Base-by-base conservation (phyloP, 2,888 invertebrate genomes). In the Andrena praecox region DNA sequence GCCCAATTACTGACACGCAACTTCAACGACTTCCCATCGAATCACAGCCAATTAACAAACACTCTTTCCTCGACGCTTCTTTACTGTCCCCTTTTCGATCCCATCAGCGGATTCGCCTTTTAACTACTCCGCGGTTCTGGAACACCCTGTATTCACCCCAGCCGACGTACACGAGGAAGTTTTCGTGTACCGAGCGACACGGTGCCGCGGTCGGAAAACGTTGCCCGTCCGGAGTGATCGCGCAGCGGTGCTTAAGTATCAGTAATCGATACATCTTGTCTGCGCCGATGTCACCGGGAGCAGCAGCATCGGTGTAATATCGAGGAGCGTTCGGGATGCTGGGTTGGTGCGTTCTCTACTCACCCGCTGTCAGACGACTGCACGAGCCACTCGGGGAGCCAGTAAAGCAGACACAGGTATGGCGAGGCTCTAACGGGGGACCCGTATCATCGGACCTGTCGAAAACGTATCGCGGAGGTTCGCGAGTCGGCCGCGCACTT, bases 241-340 rank as follows among this genome's bases (percentile, higher is more conserved):
- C 56, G 20, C 48, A 33, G 20, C 68, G 67, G 63, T 82, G 76
- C 76, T 82, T 82, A 82, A 82, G 82, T 82, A 82, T 82, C 82
- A 82, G 82, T 82, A 82, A 82, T 82, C 82, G 82, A 82, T 82
- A 82, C 82, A 82, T 82, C 82, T 82, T 76, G 82, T 82, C 82
- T 82, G 82, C 76, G 82, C 76, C 76, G 82, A 76, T 82, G 82
- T 82, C 82, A 82, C 63, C 75, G 33, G 59, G 67, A 64, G 33
- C 35, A 62, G 35, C 66, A 42, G 48, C 10, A 31, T 42, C 60
- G 24, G 33, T 20, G 24, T 8, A 69, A 48, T 54, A 63, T 52
- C 72, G 67, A 63, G 67, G 33, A 56, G 48, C 66, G 80, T 72
- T 54, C 42, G 16, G 42, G 42, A 8, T 50, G 52, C 54, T 35